Percentiles rank a stretch among this genome's conserved stretches.
These are phyloP conservation scores for Spinus olivaceus DNA, from an alignment of 2,797 vertebrate genomes.

Conservation along the genomic window DNA sequence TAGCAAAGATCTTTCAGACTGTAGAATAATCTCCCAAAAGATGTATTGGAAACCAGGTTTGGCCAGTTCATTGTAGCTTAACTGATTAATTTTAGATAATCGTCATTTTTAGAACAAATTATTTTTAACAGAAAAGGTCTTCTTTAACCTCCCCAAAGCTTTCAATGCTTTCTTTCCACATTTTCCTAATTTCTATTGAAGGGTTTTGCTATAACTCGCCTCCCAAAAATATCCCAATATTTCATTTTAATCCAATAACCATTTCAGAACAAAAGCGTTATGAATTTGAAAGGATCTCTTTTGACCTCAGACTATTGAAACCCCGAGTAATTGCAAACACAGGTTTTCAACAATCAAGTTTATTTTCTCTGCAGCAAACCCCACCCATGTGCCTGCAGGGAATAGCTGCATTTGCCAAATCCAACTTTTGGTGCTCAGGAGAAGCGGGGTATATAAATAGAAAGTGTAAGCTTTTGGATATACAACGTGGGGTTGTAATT, in stretches of 20 bases:
- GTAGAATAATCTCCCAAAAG: background rate
- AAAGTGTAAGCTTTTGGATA: constrained; percentile 50
- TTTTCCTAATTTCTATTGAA: background rate
- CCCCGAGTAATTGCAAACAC: constrained; percentile 59
- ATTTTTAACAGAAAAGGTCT: background rate
- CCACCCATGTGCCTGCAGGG: constrained; percentile 57
- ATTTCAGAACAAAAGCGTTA: background rate
- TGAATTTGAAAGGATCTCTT: constrained; percentile 46
- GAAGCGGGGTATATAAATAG: constrained; percentile 57
- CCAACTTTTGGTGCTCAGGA: constrained; percentile 63
- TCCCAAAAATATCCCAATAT: background rate
- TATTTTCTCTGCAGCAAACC: constrained; percentile 66
- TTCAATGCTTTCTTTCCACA: background rate
- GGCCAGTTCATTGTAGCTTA: background rate
- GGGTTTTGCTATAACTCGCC: background rate
- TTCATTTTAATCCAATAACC: constrained; percentile 46
- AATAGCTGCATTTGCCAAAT: constrained; percentile 58
- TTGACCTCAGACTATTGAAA: constrained; percentile 58
- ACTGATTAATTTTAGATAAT: background rate
- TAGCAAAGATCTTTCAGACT: background rate
- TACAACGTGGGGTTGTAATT: constrained; percentile 41
- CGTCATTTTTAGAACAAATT: constrained; percentile 13
- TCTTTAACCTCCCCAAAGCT: background rate
- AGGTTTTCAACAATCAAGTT: constrained; percentile 66
- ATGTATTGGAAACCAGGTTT: background rate